Evolutionary conservation across 35 echinoderm and acorn worm genomes (phyloP), one percentile per base, ranked within the genome.

Genomic region (Apostichopus californicus): DNA sequence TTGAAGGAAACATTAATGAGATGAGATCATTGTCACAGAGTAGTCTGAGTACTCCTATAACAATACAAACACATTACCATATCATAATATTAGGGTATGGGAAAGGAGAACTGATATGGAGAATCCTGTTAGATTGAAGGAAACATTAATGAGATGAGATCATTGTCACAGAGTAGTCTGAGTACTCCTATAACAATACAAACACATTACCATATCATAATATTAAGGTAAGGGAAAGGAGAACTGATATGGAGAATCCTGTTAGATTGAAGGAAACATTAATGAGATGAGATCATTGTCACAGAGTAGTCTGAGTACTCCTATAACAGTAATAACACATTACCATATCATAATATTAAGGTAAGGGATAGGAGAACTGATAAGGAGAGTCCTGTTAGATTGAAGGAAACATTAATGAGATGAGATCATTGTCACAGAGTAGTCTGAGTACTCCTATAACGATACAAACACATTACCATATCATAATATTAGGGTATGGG

Each of bases 351-450:
- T n/a, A n/a, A n/a, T n/a, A n/a, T n/a, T n/a, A n/a, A 22, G 95
- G 93, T 24, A 93, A 81, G 23, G 97, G 97, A 56, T 94, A 46
- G 54, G 88, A 90, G 65, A 90, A 90, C 78, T 92, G 88, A 90
- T 77, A 90, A 78, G 21, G 46, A 18, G 26, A 54, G 0, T 90
- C 88, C 88, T 90, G 88, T 56, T 13, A n/a, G 34, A 57, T 10
- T 77, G n/a, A 90, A 77, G 28, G n/a, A 63, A 66, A 46, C 55
- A 71, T 1, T 14, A 75, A 75, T 75, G 20, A 9, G 64, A 68
- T 68, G 64, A 18, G 34, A 46, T 46, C 34, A 46, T 46, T 46
- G 34, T 46, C 34, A 46, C 34, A 46, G 34, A 46, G 34, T 46
- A 46, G 2, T 46, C 34, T 46, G 34, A 46, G 3, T 46, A 46